Conservation (phyloP, 2,888 invertebrate genomes). For the Drosophila nigritarsus region DNA sequence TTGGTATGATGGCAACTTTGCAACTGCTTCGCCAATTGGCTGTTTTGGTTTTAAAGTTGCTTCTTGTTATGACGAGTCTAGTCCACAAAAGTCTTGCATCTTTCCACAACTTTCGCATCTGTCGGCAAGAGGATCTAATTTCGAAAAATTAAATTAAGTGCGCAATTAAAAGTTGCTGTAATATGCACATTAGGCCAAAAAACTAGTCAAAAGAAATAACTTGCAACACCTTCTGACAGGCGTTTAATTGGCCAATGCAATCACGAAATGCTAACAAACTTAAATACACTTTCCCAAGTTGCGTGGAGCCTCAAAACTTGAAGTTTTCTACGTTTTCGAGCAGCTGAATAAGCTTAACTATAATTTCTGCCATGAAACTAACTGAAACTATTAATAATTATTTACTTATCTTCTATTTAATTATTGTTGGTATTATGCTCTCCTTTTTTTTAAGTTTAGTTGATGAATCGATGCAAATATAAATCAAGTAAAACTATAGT, state of each 20-base stretch:
- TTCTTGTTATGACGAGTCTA: slow-evolving; percentile 32
- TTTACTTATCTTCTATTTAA: not conserved
- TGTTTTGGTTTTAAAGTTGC: slow-evolving; percentile 32
- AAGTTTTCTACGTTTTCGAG: not conserved
- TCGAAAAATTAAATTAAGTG: slow-evolving; percentile 52
- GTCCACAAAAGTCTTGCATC: not conserved
- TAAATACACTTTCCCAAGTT: not conserved
- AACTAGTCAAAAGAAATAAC: slow-evolving; percentile 18
- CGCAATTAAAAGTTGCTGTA: slow-evolving; percentile 38
- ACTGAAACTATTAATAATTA: not conserved
- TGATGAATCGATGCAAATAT: not conserved
- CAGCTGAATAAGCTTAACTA: not conserved
- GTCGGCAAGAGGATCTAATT: slow-evolving; percentile 29
- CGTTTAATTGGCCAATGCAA: not conserved
- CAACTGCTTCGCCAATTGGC: slow-evolving; percentile 45
- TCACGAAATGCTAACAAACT: not conserved
- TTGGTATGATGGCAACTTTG: slow-evolving; percentile 38
- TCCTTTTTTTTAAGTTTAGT: not conserved
- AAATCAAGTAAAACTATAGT: not conserved
- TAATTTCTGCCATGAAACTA: not conserved
- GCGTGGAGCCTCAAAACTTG: fast-evolving
- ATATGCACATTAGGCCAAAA: slow-evolving; percentile 6
- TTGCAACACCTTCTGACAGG: slow-evolving; percentile 25
- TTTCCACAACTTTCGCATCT: slow-evolving; percentile 5
- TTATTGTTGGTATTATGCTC: not conserved